phyloP scores from a whole-genome alignment of 2,888 invertebrate species.

The Nemurella pictetii region DNA sequence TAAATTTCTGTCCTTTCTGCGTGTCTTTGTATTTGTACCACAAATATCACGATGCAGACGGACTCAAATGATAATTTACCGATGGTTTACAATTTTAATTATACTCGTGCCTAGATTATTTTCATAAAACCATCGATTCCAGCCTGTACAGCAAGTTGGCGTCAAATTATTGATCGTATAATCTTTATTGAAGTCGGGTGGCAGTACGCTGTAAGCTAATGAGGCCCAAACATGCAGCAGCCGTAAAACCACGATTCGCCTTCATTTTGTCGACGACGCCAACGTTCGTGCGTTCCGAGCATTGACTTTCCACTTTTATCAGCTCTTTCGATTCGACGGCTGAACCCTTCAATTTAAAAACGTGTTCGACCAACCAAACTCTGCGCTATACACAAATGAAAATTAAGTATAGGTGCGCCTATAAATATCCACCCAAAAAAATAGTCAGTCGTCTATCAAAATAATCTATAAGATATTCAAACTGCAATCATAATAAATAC shows the following conservation, averaged over 20 bases:
- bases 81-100: too few relatives aligned
- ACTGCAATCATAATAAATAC: constrained; percentile 31
- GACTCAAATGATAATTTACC: too few relatives aligned
- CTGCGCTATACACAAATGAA: constrained; percentile 12
- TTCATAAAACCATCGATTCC: too few relatives aligned
- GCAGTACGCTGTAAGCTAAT: background rate
- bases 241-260: background rate
- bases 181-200: background rate
- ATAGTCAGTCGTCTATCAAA: constrained; percentile 31
- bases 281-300: background rate
- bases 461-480: constrained; percentile 29
- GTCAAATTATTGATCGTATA: background rate
- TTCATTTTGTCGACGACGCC: constrained; percentile 8
- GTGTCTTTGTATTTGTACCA: too few relatives aligned
- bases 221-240: background rate
- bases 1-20: too few relatives aligned
- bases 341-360: constrained; percentile 30
- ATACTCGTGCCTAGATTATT: too few relatives aligned
- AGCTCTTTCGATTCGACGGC: constrained; percentile 34
- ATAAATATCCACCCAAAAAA: constrained; percentile 31
- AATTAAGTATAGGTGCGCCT: constrained; percentile 32
- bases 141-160: too few relatives aligned
- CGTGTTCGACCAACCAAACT: constrained; percentile 18
- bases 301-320: background rate
- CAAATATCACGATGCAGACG: too few relatives aligned